A percentile compares a stretch with the other conserved stretches of the same genome.
These are phyloP conservation scores for Cisticola juncidis DNA, from an alignment of 2,113 vertebrate species.

Conservation along the genomic window DNA sequence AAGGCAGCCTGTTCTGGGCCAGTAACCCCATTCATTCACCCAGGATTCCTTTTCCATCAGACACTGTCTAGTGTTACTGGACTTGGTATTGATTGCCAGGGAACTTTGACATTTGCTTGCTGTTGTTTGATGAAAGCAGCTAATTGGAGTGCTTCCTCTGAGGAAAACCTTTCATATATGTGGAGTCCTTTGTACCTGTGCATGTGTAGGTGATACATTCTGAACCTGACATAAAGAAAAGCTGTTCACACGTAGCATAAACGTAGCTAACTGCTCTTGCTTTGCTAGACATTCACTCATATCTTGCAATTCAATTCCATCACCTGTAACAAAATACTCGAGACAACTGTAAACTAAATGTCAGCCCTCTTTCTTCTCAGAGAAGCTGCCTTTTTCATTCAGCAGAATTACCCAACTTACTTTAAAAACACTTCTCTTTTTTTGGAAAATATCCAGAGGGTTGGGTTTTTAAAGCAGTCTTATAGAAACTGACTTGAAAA, in stretches of 20 bases:
- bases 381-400: background rate
- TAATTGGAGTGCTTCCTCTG: background rate
- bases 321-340: constrained; percentile 42
- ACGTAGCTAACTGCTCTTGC: background rate
- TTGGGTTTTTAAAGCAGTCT: background rate
- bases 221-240: background rate
- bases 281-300: background rate
- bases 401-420: background rate
- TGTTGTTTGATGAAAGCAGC: constrained; percentile 15
- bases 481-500: background rate
- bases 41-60: background rate
- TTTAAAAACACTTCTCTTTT: background rate
- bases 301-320: constrained; percentile 33
- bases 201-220: background rate
- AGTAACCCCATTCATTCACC: background rate
- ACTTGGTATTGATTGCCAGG: constrained; percentile 6
- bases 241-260: background rate
- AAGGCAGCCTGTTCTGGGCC: background rate
- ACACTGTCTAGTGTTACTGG: constrained; percentile 5
- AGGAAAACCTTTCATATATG: background rate
- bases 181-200: background rate
- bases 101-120: background rate
- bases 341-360: constrained; percentile 34
- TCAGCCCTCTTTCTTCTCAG: constrained; percentile 4
- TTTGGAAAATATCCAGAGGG: background rate